Conservation (phyloP, 2,888 invertebrate species). For the Salticus scenicus region DNA sequence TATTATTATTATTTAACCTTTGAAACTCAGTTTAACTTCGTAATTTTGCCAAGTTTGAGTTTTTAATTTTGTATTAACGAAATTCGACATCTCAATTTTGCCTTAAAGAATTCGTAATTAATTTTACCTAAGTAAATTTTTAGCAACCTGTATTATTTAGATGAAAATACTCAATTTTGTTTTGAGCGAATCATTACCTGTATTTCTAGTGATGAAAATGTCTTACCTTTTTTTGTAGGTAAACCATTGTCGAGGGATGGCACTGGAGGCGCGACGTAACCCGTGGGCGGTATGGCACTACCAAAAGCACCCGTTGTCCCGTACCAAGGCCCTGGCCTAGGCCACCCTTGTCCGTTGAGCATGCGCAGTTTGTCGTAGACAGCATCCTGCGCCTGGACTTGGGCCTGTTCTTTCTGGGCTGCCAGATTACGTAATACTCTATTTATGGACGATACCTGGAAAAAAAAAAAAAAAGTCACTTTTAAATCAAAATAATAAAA, state of each 20-base stretch:
- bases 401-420: constrained; percentile 91
- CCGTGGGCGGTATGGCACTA: constrained; percentile 65
- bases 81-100: too few species aligned
- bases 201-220: too few species aligned
- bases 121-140: too few species aligned
- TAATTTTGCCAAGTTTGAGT: too few species aligned
- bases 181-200: too few species aligned
- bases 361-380: constrained; percentile 77
- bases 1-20: too few species aligned
- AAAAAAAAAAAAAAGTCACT: constrained; percentile 20
- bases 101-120: too few species aligned
- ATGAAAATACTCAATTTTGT: too few species aligned
- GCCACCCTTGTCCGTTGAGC: constrained; percentile 76
- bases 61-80: too few species aligned
- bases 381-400: constrained; percentile 73
- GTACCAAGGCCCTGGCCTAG: constrained; percentile 72
- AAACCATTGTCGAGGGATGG: constrained; percentile 56
- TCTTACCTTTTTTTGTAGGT: constrained; percentile 69
- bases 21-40: too few species aligned
- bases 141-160: too few species aligned
- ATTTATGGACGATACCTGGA: constrained; percentile 97
- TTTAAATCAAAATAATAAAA: not conserved
- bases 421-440: constrained; percentile 96
- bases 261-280: constrained; percentile 71
- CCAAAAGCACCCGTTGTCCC: constrained; percentile 71